phyloP scores from a whole-genome alignment of 2,888 invertebrate species.

The Chelonus formosanus region DNA sequence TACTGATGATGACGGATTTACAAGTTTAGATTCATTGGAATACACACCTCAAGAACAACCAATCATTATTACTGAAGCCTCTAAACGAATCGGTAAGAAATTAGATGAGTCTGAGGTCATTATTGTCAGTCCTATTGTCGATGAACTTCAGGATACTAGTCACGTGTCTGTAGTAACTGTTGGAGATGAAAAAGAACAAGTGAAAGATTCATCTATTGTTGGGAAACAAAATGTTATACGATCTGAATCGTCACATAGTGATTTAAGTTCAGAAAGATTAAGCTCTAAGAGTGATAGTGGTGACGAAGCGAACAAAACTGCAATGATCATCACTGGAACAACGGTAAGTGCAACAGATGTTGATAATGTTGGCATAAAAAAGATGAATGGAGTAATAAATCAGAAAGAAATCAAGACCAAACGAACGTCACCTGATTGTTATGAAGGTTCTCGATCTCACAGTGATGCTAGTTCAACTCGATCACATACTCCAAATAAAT shows the following conservation, averaged over 20 bases:
- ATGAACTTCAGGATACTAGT: slow-evolving; percentile 75
- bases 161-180: slow-evolving; percentile 93
- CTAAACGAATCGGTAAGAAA: slow-evolving; percentile 70
- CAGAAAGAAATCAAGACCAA: slow-evolving; percentile 60
- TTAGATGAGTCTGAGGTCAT: slow-evolving; percentile 88
- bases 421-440: slow-evolving; percentile 72
- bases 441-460: slow-evolving; percentile 70
- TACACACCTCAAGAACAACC: slow-evolving; percentile 65
- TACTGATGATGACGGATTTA: slow-evolving; percentile 77
- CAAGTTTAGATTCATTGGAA: slow-evolving; percentile 79
- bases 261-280: slow-evolving; percentile 49
- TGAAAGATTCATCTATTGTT: slow-evolving; percentile 74
- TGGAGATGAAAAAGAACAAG: slow-evolving; percentile 79
- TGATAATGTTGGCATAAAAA: slow-evolving; percentile 50
- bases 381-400: slow-evolving; percentile 66
- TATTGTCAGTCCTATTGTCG: slow-evolving; percentile 77
- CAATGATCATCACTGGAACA: slow-evolving; percentile 67
- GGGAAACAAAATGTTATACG: slow-evolving; percentile 61
- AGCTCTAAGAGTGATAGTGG: slow-evolving; percentile 54
- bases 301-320: slow-evolving; percentile 63
- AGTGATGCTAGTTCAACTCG: slow-evolving; percentile 81
- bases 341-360: slow-evolving; percentile 57
- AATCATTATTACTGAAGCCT: slow-evolving; percentile 61
- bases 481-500: slow-evolving; percentile 68
- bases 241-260: slow-evolving; percentile 53